Evolutionary conservation across 2,888 invertebrate species (phyloP).

Genomic region (Tenthredo distinguenda): DNA sequence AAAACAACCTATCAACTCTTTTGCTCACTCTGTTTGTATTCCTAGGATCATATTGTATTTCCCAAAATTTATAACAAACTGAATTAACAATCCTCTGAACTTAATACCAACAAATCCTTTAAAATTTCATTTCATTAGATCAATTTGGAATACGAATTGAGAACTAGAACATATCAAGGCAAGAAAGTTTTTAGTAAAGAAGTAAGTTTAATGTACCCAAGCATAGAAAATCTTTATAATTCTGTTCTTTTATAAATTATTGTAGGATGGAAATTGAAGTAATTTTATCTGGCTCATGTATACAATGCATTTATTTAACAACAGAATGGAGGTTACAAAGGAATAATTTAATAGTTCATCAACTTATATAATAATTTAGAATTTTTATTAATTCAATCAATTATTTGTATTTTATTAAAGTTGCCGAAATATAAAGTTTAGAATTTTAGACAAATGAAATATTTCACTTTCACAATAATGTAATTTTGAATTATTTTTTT

Average conservation of each 20-base stretch:
- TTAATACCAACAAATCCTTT: not conserved
- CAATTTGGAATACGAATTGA: not conserved
- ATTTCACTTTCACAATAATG: not conserved
- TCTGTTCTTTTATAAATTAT: not conserved
- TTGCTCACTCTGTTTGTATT: conserved; percentile 13
- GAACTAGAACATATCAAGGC: not conserved
- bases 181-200: not conserved
- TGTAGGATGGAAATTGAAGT: not conserved
- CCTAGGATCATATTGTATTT: not conserved
- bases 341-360: conserved; percentile 60
- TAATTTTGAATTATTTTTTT: conserved; percentile 2
- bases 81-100: not conserved
- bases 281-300: conserved; percentile 50
- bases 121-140: not conserved
- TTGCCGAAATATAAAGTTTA: not conserved
- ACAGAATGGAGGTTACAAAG: conserved; percentile 70
- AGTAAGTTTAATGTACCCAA: not conserved
- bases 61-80: not conserved
- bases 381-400: not conserved
- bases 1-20: conserved; percentile 57
- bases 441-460: conserved; percentile 2
- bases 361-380: conserved; percentile 40
- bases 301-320: conserved; percentile 69
- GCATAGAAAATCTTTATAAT: not conserved
- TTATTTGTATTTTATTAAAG: not conserved